Conservation (phyloP, 1,140 invertebrate species). For the Drosophila athabasca region DNA sequence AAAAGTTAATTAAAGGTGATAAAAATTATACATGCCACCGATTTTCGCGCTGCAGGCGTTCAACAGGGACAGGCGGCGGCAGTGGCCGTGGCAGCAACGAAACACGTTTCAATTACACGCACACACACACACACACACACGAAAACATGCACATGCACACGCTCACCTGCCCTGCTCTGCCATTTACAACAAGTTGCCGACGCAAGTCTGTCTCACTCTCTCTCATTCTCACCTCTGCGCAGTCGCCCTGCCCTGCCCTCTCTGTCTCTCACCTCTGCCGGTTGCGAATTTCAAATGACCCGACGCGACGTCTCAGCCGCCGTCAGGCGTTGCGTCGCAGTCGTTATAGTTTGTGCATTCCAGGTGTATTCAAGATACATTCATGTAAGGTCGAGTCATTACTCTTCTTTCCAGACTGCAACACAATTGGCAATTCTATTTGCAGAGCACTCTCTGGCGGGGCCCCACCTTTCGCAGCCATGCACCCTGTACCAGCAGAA, state of each 20-base stretch:
- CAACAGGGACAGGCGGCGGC: constrained; percentile 45
- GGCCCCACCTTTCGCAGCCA: too few relatives aligned
- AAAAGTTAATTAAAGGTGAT: constrained; percentile 83
- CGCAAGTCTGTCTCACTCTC: constrained; percentile 10
- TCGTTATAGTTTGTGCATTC: constrained; percentile 72
- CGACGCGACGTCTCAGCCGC: constrained; percentile 35
- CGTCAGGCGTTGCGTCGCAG: constrained; percentile 30
- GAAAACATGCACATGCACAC: constrained; percentile 25
- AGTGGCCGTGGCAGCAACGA: constrained; percentile 40
- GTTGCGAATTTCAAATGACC: constrained; percentile 19
- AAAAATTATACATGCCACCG: constrained; percentile 83
- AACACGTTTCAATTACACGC: constrained; percentile 79
- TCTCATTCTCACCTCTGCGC: constrained; percentile 6
- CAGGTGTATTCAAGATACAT: background rate
- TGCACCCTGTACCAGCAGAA: constrained; percentile 13
- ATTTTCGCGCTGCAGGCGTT: constrained; percentile 82
- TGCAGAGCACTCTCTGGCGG: too few relatives aligned
- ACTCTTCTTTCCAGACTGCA: too few relatives aligned
- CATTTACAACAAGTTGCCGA: constrained; percentile 67
- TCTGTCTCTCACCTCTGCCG: too few relatives aligned
- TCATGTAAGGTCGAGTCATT: too few relatives aligned
- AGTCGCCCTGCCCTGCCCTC: background rate
- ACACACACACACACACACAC: constrained; percentile 49
- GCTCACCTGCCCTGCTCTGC: constrained; percentile 39
- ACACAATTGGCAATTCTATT: too few relatives aligned